Evolutionary conservation across 2,113 vertebrate species (phyloP), one percentile per base, ranked within the genome.

Genomic region (Semicossyphus pulcher): DNA sequence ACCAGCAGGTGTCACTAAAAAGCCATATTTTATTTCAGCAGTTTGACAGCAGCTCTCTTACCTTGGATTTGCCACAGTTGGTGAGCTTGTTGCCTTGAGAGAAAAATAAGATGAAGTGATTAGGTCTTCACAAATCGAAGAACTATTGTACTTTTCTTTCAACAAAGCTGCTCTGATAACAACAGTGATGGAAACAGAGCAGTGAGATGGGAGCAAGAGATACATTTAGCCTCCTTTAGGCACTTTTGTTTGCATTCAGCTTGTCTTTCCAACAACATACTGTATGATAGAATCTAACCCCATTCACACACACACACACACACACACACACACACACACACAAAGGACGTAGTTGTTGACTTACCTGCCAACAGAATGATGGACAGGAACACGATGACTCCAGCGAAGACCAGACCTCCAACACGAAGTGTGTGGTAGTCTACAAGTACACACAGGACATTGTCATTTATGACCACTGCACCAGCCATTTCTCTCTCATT

Each of bases 351-450:
- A n/a, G 52, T 4, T 69, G 36, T 25, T 37, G n/a, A 90, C 89
- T 78, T 76, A 94, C 94, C 92, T 54, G 85, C 64, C 76, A 95
- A 69, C 44, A 95, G 69, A 15, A 94, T 0, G 60, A 95, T 0
- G 4, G 93, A 92, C 10, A 95, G 78, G 21, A 94, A 41, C 10
- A 91, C 88, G 28, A 95, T 18, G 49, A 93, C 0, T 6, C 86
- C 93, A 0, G 92, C 90, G 11, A 95, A 82, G 26, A 64, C 31
- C 77, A 95, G 89, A 47, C 94, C 94, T 41, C 80, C 89, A 23
- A 92, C 29, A 21, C 92, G 86, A 18, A 95, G 89, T 20, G 77
- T 93, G 7, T 93, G 0, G 57, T 95, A 95, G 73, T 95, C 94
- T 95, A 63, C 9, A 90, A 87, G 67, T 34, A 23, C 7, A 87